A percentile compares a stretch with the other conserved stretches of the same genome.
Evolutionary conservation across 2,888 invertebrate genomes (phyloP).

Genomic region (Chalcis sispes): DNA sequence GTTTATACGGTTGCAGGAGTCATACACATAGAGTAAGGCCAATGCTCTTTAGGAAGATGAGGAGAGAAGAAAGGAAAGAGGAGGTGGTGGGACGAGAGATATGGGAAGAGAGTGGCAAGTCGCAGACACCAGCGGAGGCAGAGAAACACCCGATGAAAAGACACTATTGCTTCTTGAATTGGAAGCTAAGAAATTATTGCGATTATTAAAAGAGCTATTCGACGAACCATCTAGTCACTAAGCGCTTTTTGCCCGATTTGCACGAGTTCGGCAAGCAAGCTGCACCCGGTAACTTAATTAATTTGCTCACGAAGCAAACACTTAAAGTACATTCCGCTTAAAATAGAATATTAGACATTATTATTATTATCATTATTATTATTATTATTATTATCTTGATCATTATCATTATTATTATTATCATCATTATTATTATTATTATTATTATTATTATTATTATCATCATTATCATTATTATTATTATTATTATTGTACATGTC

Average conservation of each 20-base stretch:
- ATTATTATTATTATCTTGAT: constrained; percentile 15
- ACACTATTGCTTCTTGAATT: no score
- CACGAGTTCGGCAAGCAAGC: constrained; percentile 62
- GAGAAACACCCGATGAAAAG: no score
- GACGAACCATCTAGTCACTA: constrained; percentile 70
- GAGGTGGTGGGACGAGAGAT: no score
- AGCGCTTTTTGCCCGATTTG: constrained; percentile 64
- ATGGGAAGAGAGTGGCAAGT: constrained; percentile 35
- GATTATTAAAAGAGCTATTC: constrained; percentile 59
- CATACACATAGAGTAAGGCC: constrained; percentile 57
- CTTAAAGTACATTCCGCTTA: constrained; percentile 61
- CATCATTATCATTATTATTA: constrained; percentile 44
- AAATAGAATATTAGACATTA: constrained; percentile 55
- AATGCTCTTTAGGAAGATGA: constrained; percentile 56
- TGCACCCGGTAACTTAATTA: constrained; percentile 66
- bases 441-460: constrained; percentile 36
- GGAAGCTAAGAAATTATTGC: neutral
- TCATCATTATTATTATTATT: no score
- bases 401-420: constrained; percentile 37
- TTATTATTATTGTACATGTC: constrained; percentile 40
- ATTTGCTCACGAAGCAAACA: constrained; percentile 51
- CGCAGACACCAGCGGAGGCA: constrained; percentile 27
- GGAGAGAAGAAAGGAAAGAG: constrained; percentile 24
- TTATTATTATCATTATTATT: constrained; percentile 39
- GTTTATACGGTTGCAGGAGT: constrained; percentile 58